A percentile compares a stretch with the other conserved stretches of the same genome.
Evolutionary conservation across 2,888 invertebrate genomes (phyloP).

Genomic region (Caenorhabditis doughertyi): DNA sequence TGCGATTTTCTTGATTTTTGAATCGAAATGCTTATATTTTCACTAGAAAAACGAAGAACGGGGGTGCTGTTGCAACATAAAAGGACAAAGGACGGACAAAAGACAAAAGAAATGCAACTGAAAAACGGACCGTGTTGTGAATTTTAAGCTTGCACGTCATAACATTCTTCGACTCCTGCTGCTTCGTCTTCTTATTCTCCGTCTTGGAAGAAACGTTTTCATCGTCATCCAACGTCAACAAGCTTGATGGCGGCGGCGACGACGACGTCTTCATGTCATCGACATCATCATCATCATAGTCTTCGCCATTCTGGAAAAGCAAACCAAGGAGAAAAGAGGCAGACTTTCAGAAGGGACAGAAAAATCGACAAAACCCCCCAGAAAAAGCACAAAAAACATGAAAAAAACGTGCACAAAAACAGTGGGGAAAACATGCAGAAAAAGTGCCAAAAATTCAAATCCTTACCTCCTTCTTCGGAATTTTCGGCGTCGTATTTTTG

Average conservation of each 20-base stretch:
- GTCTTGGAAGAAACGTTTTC: no score
- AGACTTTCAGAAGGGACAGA: not conserved
- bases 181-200: not conserved
- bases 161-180: not conserved
- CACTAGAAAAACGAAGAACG: no score
- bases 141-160: slow-evolving; percentile 60
- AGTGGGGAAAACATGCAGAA: slow-evolving; percentile 15
- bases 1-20: not conserved
- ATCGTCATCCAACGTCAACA: slow-evolving; percentile 3
- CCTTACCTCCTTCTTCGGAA: slow-evolving; percentile 91
- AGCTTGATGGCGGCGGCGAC: not conserved
- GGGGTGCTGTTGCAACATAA: not conserved
- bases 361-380: slow-evolving; percentile 8
- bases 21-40: no score
- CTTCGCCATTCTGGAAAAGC: slow-evolving; percentile 35
- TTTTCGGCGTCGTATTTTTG: slow-evolving; percentile 97
- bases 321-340: slow-evolving; percentile 15
- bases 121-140: slow-evolving; percentile 56
- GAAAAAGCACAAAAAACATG: slow-evolving; percentile 4
- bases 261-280: not conserved
- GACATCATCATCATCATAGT: slow-evolving; percentile 8
- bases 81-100: not conserved
- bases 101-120: slow-evolving; percentile 1
- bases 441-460: not conserved
- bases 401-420: slow-evolving; percentile 2